These are phyloP conservation scores for Actias luna DNA, from an alignment of 2,888 invertebrate genomes.

Conservation along the genomic window DNA sequence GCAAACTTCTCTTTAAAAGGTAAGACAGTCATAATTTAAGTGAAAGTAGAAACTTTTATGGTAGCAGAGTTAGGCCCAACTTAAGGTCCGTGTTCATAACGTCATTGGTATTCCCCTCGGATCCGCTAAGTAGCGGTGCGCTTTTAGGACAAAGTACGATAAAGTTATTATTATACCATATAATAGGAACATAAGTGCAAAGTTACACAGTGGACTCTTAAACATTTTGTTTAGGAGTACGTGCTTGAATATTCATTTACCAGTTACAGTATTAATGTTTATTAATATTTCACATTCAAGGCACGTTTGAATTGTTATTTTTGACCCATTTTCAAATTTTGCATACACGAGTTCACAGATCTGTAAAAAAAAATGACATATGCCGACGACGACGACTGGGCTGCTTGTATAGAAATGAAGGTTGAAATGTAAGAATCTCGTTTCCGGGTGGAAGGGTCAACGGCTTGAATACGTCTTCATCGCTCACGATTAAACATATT, in stretches of 20 bases:
- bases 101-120: conserved; percentile 24
- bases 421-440: conserved; percentile 39
- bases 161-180: not conserved
- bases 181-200: not conserved
- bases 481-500: not conserved
- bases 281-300: conserved; percentile 16
- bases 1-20: conserved; percentile 35
- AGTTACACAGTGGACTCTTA: conserved; percentile 7
- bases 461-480: conserved; percentile 5
- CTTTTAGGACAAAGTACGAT: not conserved
- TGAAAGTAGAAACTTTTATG: conserved; percentile 57
- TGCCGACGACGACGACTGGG: not conserved
- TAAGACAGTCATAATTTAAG: conserved; percentile 48
- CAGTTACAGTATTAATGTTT: conserved; percentile 13
- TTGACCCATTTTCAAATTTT: not conserved
- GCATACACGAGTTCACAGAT: not conserved
- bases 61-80: conserved; percentile 24
- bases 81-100: not conserved
- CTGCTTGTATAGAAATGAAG: conserved; percentile 35
- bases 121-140: conserved; percentile 10
- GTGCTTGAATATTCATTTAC: conserved; percentile 22
- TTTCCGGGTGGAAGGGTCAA: conserved; percentile 59
- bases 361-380: not conserved
- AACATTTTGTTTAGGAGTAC: conserved; percentile 19
- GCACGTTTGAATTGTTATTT: conserved; percentile 25